Evolutionary conservation across 2,888 invertebrate genomes (phyloP).

Genomic region (Odontothrips loti): DNA sequence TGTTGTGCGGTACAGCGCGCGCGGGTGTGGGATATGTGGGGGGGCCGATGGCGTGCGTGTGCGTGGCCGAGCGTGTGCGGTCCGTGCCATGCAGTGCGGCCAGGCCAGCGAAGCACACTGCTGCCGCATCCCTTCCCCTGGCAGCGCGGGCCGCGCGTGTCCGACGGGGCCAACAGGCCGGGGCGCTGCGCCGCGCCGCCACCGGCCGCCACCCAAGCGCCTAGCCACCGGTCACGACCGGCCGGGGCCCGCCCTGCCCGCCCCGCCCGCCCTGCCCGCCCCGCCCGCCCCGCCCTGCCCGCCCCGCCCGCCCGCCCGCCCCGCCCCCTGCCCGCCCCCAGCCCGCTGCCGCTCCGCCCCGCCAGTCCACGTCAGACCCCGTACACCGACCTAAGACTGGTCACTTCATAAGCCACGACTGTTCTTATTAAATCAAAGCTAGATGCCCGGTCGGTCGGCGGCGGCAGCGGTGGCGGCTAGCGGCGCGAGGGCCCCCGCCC

Average conservation of each 20-base stretch:
- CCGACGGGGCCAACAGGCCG: background rate
- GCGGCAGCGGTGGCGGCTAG: too few relatives aligned
- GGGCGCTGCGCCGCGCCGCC: background rate
- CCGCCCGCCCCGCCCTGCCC: constrained; percentile 5
- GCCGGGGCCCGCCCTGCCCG: background rate
- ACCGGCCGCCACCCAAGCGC: background rate
- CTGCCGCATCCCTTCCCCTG: too few relatives aligned
- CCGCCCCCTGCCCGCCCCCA: background rate
- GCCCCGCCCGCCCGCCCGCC: background rate
- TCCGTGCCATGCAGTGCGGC: too few relatives aligned
- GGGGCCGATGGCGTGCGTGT: too few relatives aligned
- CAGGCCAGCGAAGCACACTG: too few relatives aligned
- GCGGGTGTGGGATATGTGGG: too few relatives aligned
- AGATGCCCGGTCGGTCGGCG: background rate
- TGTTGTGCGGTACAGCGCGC: background rate
- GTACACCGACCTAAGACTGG: background rate
- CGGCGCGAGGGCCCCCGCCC: too few relatives aligned
- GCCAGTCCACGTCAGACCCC: background rate
- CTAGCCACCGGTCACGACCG: constrained; percentile 1
- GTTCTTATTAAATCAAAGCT: constrained; percentile 23
- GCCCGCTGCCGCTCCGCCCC: background rate
- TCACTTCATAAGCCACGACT: constrained; percentile 19
- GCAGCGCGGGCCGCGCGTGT: background rate
- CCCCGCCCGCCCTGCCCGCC: background rate
- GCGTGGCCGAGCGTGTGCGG: too few relatives aligned